phyloP scores from a whole-genome alignment of 2,888 invertebrate species.

The Hipparchia semele region DNA sequence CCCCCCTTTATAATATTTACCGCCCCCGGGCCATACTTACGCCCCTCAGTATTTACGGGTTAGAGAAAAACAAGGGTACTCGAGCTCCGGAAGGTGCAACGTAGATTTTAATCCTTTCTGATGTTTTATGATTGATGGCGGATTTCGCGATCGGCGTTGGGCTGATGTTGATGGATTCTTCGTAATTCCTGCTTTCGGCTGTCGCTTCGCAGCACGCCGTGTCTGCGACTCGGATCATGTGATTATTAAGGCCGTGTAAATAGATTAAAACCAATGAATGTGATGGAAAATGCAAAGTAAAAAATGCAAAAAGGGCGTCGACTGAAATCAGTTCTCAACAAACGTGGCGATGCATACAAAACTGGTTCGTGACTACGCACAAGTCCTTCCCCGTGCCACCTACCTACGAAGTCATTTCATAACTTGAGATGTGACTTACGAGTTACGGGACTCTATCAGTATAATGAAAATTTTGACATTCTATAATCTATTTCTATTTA shows the following conservation, averaged over 20 bases:
- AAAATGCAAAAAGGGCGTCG: slow-evolving; percentile 35
- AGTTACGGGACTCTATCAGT: slow-evolving; percentile 1
- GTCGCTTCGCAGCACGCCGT: slow-evolving; percentile 52
- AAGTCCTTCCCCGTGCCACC: slow-evolving; percentile 42
- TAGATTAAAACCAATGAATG: slow-evolving; percentile 37
- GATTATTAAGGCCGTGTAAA: slow-evolving; percentile 50
- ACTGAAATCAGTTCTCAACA: slow-evolving; percentile 41
- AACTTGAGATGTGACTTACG: slow-evolving; percentile 5
- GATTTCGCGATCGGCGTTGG: slow-evolving; percentile 77
- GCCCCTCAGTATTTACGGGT: slow-evolving; percentile 83
- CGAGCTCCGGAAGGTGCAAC: slow-evolving; percentile 82
- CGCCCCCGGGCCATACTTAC: slow-evolving; percentile 83
- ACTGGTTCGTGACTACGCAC: slow-evolving; percentile 51
- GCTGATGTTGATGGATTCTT: slow-evolving; percentile 79
- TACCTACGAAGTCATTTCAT: slow-evolving; percentile 12
- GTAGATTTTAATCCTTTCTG: slow-evolving; percentile 83
- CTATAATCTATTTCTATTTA: slow-evolving; percentile 22
- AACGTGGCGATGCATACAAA: slow-evolving; percentile 53
- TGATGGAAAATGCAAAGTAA: slow-evolving; percentile 29
- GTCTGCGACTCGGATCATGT: slow-evolving; percentile 57
- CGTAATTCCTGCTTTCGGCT: slow-evolving; percentile 63
- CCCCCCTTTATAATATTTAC: slow-evolving; percentile 80
- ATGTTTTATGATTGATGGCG: slow-evolving; percentile 83
- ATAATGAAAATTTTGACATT: background rate
- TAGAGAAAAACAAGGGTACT: slow-evolving; percentile 84